phyloP scores from a whole-genome alignment of 1,140 invertebrate species.

The Heliconius eleuchia region DNA sequence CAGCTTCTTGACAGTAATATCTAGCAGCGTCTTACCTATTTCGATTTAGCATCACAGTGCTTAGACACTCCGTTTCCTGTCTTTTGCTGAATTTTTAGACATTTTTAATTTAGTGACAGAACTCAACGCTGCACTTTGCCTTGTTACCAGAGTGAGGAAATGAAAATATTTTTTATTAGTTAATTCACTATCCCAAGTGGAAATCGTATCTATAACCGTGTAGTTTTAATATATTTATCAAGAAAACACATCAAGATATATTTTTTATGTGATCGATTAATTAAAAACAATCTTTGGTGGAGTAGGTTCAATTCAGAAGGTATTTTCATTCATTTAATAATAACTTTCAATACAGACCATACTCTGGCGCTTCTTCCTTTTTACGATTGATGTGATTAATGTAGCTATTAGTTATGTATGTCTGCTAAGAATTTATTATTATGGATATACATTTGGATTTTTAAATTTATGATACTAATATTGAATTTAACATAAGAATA shows the following conservation, averaged over 20 bases:
- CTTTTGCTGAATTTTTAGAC: background rate
- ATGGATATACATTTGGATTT: background rate
- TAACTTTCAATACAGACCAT: conserved; percentile 15
- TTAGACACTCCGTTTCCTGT: background rate
- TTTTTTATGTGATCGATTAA: too few species aligned
- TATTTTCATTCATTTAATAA: background rate
- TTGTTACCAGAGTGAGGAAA: background rate
- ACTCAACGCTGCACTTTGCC: background rate
- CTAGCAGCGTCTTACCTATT: background rate
- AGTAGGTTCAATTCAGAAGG: background rate
- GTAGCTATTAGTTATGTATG: conserved; percentile 14
- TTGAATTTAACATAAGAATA: too few species aligned
- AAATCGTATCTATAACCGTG: background rate
- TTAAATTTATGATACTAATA: background rate
- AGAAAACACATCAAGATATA: too few species aligned
- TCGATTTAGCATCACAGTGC: background rate
- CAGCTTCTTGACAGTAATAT: background rate
- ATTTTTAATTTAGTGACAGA: background rate
- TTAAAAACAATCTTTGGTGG: too few species aligned
- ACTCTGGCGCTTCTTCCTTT: background rate
- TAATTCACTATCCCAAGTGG: background rate
- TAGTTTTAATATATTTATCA: background rate
- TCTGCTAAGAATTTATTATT: conserved; percentile 4
- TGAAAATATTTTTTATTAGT: background rate
- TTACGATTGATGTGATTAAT: conserved; percentile 35